Percentiles rank a stretch among this genome's conserved stretches.
phyloP scores from a whole-genome alignment of 30 jellyfish, hydroid and myxozoan species.

The Pelagia noctiluca region DNA sequence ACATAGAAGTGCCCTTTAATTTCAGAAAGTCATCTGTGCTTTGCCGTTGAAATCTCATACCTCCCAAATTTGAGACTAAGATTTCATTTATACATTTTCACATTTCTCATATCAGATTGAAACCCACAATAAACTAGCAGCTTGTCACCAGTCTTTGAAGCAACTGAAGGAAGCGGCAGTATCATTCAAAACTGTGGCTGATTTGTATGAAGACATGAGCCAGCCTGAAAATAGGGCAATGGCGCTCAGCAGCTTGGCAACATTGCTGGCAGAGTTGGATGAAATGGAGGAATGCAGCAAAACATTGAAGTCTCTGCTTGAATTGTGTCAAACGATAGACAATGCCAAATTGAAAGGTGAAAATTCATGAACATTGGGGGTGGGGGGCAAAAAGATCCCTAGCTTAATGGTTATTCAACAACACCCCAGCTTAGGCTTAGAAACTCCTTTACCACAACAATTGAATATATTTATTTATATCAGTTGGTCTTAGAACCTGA shows the following conservation, averaged over 20 bases:
- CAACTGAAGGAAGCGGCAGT: slow-evolving; percentile 64
- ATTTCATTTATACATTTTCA: neutral
- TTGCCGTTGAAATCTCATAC: too few relatives aligned
- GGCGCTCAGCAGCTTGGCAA: slow-evolving; percentile 65
- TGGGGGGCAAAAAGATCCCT: too few relatives aligned
- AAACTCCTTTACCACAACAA: too few relatives aligned
- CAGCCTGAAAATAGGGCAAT: slow-evolving; percentile 69
- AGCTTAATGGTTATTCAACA: too few relatives aligned
- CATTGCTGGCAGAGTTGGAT: slow-evolving; percentile 60
- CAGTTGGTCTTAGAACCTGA: too few relatives aligned
- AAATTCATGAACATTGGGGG: too few relatives aligned
- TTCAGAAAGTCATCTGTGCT: too few relatives aligned
- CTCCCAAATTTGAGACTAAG: neutral
- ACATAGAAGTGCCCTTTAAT: too few relatives aligned
- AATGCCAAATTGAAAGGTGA: slow-evolving; percentile 85
- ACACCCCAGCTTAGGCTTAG: too few relatives aligned
- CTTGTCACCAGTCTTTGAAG: slow-evolving; percentile 67
- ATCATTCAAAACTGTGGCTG: slow-evolving; percentile 60
- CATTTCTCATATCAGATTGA: slow-evolving; percentile 58
- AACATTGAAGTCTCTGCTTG: slow-evolving; percentile 67
- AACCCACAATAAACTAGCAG: slow-evolving; percentile 79
- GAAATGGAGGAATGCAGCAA: slow-evolving; percentile 93
- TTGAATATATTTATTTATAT: too few relatives aligned
- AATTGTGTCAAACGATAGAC: slow-evolving; percentile 83
- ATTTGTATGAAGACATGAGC: slow-evolving; percentile 47